Evolutionary conservation across 1,140 invertebrate species (phyloP), one percentile per base, ranked within the genome.

Genomic region (Drosophila kanapiae): DNA sequence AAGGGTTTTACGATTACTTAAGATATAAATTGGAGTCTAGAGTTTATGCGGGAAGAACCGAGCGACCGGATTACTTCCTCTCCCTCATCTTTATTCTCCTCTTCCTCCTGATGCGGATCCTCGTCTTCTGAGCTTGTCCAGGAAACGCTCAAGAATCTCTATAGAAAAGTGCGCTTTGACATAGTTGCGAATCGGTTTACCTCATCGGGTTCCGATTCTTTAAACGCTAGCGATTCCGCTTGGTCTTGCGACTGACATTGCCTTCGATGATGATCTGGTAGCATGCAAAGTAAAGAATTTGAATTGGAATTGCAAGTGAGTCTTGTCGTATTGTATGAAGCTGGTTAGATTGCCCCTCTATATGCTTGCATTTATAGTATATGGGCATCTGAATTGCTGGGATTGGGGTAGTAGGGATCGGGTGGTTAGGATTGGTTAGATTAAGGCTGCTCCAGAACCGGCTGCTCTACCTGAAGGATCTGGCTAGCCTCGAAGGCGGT

Each of bases 401-500:
- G 74, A 40, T 54, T 37, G 43, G 45, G 49, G 37, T 38, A 43
- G 40, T 23, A 27, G 38, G 75, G 64, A n/a, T 54, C 31, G 33
- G 67, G 63, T 45, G 58, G 75, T 61, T 70, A 72, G 69, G 43
- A 42, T 42, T 37, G 51, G 53, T 76, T 62, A 29, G 49, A 35
- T 45, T 64, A n/a, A 51, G 16, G 16, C 45, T 59, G 58, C 35
- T 47, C 35, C 48, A 42, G 10, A 42, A 33, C 23, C 18, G 56
- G 27, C 65, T 61, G 54, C 23, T 54, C 29, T 45, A 93, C 92
- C 88, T 93, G 92, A 31, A 93, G 74, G 51, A 93, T 93, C 79
- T 93, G 92, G 57, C 92, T 93, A 40, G 92, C 92, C 58, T 93
- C 92, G 23, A 82, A 93, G 7, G 90, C 90, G 7, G 97, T 97